Conservation (phyloP, 1,140 invertebrate genomes). For the Anastrepha obliqua region DNA sequence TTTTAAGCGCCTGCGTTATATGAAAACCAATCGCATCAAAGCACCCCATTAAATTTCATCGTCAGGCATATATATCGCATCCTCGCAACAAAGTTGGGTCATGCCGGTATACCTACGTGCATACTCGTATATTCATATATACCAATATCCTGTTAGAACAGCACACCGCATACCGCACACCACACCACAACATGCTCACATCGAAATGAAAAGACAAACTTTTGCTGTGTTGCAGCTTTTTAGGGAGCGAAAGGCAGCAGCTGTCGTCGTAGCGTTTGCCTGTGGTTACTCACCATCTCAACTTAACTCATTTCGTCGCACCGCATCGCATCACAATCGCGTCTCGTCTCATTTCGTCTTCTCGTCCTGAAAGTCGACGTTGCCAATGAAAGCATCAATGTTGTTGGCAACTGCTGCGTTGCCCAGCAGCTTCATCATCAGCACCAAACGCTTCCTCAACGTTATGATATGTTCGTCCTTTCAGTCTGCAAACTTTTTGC, state of each 20-base stretch:
- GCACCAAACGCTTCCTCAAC: background rate
- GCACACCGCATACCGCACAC: background rate
- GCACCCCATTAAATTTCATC: constrained; percentile 75
- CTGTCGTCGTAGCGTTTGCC: constrained; percentile 13
- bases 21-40: constrained; percentile 75
- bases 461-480: background rate
- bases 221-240: constrained; percentile 40
- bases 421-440: background rate
- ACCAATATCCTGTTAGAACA: constrained; percentile 50
- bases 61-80: constrained; percentile 67
- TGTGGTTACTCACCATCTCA: constrained; percentile 28
- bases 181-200: background rate
- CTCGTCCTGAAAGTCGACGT: background rate
- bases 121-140: background rate
- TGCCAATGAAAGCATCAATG: constrained; percentile 45
- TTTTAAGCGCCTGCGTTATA: constrained; percentile 75
- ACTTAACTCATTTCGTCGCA: background rate
- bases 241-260: background rate
- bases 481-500: background rate
- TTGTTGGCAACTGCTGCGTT: background rate
- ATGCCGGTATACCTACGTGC: background rate
- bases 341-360: background rate
- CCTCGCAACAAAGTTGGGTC: background rate
- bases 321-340: background rate
- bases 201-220: constrained; percentile 22